Base-by-base conservation (phyloP, 2,888 invertebrate genomes). In the Philopedon plagiatum region DNA sequence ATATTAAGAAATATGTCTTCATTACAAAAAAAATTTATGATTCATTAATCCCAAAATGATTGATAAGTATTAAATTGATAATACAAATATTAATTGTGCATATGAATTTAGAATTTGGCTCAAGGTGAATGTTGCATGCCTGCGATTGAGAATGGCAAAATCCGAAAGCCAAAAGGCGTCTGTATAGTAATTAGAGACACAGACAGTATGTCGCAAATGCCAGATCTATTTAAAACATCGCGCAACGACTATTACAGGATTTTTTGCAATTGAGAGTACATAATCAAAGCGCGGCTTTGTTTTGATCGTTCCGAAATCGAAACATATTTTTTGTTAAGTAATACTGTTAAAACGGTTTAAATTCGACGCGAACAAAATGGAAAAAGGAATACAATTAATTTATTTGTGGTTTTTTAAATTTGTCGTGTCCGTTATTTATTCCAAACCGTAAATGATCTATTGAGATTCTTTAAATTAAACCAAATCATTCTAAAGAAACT, bases 31-130 rank as follows among this genome's bases (percentile, higher is more conserved):
- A n/a, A n/a, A n/a, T n/a, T n/a, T n/a, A n/a, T n/a, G 37, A 37
- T 37, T n/a, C n/a, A 37, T 37, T n/a, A 37, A 37, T 1, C 37
- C 11, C 37, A 34, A n/a, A 34, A 34, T 34, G n/a, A 34, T 11
- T 5, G 3, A 26, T 26, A 26, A 26, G 7, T 26, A 26, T 5
- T 26, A 5, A 26, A 26, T 26, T 26, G 26, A 26, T 26, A 26
- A 26, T 26, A 29, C 2, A 49, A 56, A 65, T 68, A 32, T 61
- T 41, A 41, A 54, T 54, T 54, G 29, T 54, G 49, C 32, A 41
- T 54, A 71, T 61, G 37, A 15, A 71, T 61, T 65, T 61, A 65
- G 61, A 71, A 71, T 71, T 63, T 71, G 71, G 71, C 71, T 71
- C 65, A 71, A 71, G 71, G 71, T 71, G 65, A 70, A 70, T 70